Base-by-base conservation (phyloP, 2,797 vertebrate species). In the Etheostoma perlongum region DNA sequence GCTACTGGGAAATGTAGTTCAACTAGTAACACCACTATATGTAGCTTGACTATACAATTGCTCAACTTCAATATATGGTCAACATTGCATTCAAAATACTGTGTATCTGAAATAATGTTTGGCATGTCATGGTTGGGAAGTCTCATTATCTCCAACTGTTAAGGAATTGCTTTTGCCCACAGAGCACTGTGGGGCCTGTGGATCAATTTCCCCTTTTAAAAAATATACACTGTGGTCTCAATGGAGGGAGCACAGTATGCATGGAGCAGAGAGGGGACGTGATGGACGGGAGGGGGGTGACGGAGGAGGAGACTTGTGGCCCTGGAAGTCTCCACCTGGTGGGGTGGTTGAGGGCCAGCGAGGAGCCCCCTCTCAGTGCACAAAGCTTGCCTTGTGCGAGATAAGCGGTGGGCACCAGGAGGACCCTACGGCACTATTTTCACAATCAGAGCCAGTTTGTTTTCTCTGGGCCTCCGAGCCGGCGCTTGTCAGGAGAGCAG, bases 361-460 rank as follows among this genome's bases (percentile, higher is more conserved):
- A 85, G 79, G 78, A 91, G 84, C 86, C 90, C 90, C 84, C 89
- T 42, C 83, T 46, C 83, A 78, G 72, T 55, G 86, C 79, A 95
- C 94, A 96, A 95, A 93, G 93, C 93, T 80, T 0, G 85, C 94
- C 92, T 95, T 95, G 94, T 95, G 85, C 90, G 89, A 91, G 93
- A 94, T 95, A 94, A 95, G 93, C 92, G 60, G 71, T 27, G 67
- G 88, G 90, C 90, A 92, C 88, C 85, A 84, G 89, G 92, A 91
- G 91, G 88, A 91, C 90, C 88, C 85, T 85, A 72, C 86, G 72
- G 91, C 91, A 90, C 85, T 94, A 92, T 95, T 95, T 95, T 95
- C 89, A 93, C 92, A 95, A 94, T 94, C 92, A 95, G 91, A 82
- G 90, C 72, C 81, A 84, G 93, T 94, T 95, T 95, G 94, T 95